These are phyloP conservation scores for Oligia latruncula DNA, from an alignment of 2,888 invertebrate species.

Conservation along the genomic window DNA sequence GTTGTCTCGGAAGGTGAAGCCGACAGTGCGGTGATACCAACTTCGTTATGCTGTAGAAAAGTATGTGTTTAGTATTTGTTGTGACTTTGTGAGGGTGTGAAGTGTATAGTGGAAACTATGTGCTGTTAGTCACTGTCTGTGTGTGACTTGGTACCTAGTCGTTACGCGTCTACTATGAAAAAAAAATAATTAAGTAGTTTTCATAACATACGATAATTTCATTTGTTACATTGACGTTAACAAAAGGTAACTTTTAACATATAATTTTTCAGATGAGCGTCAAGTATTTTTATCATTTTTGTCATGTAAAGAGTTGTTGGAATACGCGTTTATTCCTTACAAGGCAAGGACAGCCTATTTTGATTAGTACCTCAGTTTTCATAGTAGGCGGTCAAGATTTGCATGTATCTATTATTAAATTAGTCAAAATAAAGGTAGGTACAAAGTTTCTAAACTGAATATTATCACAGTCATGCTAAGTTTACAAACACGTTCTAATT, in stretches of 20 bases:
- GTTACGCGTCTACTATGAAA: slow-evolving; percentile 44
- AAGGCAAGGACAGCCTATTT: neutral
- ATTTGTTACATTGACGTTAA: too few relatives aligned
- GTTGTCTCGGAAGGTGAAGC: slow-evolving; percentile 81
- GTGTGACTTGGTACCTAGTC: slow-evolving; percentile 37
- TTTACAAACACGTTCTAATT: slow-evolving; percentile 37
- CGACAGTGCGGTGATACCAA: slow-evolving; percentile 84
- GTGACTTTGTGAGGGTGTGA: slow-evolving; percentile 32
- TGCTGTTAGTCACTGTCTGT: slow-evolving; percentile 63
- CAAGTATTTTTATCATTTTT: neutral
- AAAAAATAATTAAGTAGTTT: neutral
- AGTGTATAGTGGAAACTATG: slow-evolving; percentile 57
- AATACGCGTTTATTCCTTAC: neutral
- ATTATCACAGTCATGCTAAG: slow-evolving; percentile 62
- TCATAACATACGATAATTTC: neutral
- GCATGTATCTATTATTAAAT: slow-evolving; percentile 38
- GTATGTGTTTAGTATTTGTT: slow-evolving; percentile 28
- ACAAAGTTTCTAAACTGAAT: slow-evolving; percentile 33
- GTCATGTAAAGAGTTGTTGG: neutral
- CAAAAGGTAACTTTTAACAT: neutral
- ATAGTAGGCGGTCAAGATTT: slow-evolving; percentile 40
- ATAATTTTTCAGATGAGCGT: too few relatives aligned
- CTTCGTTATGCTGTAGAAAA: slow-evolving; percentile 79
- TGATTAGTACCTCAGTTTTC: slow-evolving; percentile 14
- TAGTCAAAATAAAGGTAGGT: slow-evolving; percentile 38